Conservation (phyloP, 2,113 vertebrate genomes). For the Pygoscelis adeliae region DNA sequence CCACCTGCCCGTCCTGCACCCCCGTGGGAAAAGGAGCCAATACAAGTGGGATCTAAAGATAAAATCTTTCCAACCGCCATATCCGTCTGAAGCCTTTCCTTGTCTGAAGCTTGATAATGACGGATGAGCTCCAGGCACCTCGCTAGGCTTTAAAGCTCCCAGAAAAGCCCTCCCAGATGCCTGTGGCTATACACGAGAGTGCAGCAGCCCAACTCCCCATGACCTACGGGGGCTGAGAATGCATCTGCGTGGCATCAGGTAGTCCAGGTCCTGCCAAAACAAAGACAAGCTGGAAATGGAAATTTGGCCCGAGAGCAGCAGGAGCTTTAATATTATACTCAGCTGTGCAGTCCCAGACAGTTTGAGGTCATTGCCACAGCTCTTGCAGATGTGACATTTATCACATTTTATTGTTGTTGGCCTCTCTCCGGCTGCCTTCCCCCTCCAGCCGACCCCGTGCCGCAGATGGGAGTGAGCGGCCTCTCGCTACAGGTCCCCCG, state of each 20-base stretch:
- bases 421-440: background rate
- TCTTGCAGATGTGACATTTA: constrained; percentile 21
- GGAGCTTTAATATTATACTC: constrained; percentile 23
- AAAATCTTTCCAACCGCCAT: background rate
- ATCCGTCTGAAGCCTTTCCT: background rate
- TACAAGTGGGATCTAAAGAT: rapidly evolving
- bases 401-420: background rate
- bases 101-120: background rate
- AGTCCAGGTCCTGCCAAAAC: constrained; percentile 39
- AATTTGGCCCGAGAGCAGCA: background rate
- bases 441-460: background rate
- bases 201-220: background rate
- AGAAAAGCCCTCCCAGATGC: background rate
- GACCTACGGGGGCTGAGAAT: constrained; percentile 25
- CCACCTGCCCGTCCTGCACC: background rate
- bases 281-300: constrained; percentile 38
- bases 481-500: background rate
- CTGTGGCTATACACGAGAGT: background rate
- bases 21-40: rapidly evolving
- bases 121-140: background rate
- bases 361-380: background rate
- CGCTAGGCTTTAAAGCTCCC: background rate
- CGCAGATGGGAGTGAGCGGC: background rate
- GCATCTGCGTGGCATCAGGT: constrained; percentile 35
- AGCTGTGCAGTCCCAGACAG: constrained; percentile 33